phyloP scores from a whole-genome alignment of 2,113 vertebrate genomes.

The Eudyptes chrysolophus region DNA sequence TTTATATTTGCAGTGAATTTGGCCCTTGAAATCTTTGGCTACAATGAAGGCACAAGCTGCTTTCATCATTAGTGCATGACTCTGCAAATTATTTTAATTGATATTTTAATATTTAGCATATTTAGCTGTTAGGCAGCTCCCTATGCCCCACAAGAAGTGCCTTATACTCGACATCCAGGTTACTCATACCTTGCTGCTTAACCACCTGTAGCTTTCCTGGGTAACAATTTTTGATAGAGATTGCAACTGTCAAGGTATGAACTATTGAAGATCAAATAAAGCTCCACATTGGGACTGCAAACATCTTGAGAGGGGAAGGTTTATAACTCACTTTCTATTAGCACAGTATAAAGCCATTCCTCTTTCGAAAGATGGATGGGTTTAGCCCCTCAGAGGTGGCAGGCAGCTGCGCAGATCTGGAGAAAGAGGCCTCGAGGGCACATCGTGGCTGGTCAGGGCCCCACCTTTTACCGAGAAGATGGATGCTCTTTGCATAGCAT shows the following conservation, averaged over 20 bases:
- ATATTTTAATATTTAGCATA: background rate
- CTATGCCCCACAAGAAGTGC: background rate
- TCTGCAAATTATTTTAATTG: background rate
- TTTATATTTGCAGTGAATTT: constrained; percentile 3
- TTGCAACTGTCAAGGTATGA: background rate
- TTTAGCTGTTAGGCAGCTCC: background rate
- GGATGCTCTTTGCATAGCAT: background rate
- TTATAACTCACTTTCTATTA: background rate
- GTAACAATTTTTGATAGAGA: background rate
- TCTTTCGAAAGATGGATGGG: background rate
- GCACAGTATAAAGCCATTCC: background rate
- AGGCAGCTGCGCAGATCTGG: background rate
- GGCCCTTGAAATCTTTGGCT: background rate
- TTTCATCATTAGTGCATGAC: background rate
- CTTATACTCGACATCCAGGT: background rate
- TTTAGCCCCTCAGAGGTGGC: background rate
- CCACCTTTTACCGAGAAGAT: background rate
- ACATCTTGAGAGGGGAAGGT: background rate
- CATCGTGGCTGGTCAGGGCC: background rate
- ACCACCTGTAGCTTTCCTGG: background rate
- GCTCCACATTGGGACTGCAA: accelerated
- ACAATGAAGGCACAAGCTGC: background rate
- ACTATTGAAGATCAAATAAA: background rate
- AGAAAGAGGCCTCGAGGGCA: background rate
- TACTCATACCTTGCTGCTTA: background rate